A percentile compares a stretch with the other conserved stretches of the same genome.
Conservation (phyloP, 1,140 invertebrate genomes). For the Chlorops oryzae region DNA sequence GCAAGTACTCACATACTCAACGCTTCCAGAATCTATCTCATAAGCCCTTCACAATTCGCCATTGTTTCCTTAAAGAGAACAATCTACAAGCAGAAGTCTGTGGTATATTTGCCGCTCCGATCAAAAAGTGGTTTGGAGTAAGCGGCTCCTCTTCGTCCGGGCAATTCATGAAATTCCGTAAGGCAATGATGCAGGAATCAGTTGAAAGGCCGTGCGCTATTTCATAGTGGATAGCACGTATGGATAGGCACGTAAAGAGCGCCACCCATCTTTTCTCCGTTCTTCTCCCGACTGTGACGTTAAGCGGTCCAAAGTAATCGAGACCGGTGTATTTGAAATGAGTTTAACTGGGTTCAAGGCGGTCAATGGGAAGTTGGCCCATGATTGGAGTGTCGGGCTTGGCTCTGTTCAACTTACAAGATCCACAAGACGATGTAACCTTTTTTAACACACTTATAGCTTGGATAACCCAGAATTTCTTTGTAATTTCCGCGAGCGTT, state of each 20-base stretch:
- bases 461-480: no score
- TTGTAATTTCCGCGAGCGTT: no score
- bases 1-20: slow-evolving; percentile 14
- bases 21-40: slow-evolving; percentile 14
- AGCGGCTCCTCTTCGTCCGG: slow-evolving; percentile 21
- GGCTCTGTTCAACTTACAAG: no score
- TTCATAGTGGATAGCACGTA: slow-evolving; percentile 13
- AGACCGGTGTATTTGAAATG: no score
- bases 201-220: slow-evolving; percentile 10
- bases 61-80: slow-evolving; percentile 6
- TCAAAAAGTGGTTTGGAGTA: slow-evolving; percentile 13
- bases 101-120: slow-evolving; percentile 2
- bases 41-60: slow-evolving; percentile 4
- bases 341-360: background rate
- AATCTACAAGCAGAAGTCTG: background rate
- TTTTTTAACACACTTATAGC: no score
- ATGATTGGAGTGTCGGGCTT: slow-evolving; percentile 1
- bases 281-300: background rate
- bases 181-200: slow-evolving; percentile 11
- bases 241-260: slow-evolving; percentile 10
- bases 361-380: background rate
- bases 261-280: slow-evolving; percentile 10
- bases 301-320: no score
- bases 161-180: slow-evolving; percentile 11
- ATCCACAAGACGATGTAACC: no score